phyloP scores from a whole-genome alignment of 2,113 vertebrate genomes.

The Nymphicus hollandicus region DNA sequence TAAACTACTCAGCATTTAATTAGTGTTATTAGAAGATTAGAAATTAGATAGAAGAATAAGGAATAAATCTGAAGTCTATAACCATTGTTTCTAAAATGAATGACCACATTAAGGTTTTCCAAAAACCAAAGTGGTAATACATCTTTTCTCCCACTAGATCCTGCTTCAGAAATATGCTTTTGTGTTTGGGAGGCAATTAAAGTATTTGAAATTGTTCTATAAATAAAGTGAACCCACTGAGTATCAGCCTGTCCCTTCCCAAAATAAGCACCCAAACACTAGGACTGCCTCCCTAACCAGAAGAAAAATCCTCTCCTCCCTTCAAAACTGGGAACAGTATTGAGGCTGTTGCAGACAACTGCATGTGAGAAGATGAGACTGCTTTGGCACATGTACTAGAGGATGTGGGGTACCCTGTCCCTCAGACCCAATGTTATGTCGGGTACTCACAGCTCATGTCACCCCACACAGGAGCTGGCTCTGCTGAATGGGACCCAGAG shows the following conservation, averaged over 20 bases:
- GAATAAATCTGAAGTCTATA: constrained; percentile 33
- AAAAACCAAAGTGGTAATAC: not conserved
- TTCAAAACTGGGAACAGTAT: not conserved
- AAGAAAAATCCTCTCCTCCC: not conserved
- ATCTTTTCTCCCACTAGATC: not conserved
- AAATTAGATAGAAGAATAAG: constrained; percentile 49
- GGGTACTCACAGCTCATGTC: fast-evolving
- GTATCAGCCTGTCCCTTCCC: not conserved
- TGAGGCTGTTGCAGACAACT: fast-evolving
- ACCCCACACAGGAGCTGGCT: not conserved
- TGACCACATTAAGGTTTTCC: not conserved
- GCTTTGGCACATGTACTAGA: fast-evolving
- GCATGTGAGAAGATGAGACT: fast-evolving
- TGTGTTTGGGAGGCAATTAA: not conserved
- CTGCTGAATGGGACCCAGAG: not conserved
- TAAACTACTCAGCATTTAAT: constrained; percentile 54
- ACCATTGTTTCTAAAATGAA: constrained; percentile 46
- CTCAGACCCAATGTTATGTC: fast-evolving
- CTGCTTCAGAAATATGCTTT: not conserved
- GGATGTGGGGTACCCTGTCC: fast-evolving
- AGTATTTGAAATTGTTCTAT: not conserved
- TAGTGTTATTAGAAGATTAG: constrained; percentile 44
- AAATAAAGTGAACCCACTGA: not conserved
- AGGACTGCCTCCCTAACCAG: not conserved
- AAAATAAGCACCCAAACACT: not conserved